Evolutionary conservation across 2,113 vertebrate genomes (phyloP), one percentile per base, ranked within the genome.

Genomic region (Periophthalmodon schlosseri): DNA sequence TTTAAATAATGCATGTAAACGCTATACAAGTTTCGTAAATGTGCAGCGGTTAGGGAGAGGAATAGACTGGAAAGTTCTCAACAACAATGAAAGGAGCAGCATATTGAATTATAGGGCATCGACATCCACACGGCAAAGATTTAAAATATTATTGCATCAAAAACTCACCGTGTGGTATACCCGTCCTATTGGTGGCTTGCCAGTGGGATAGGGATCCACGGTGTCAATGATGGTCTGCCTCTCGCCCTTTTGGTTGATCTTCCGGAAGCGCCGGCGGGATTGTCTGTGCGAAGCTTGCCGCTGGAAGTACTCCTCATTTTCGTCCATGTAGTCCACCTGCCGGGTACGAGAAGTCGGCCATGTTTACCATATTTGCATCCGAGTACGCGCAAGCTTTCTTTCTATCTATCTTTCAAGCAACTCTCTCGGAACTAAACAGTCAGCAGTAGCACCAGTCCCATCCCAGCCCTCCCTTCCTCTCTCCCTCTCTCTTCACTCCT

Each of bases 281-380:
- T 99, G 98, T 79, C 97, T 92, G 87, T 99, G 96, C 75, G 98
- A 99, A 61, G 97, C 98, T 93, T 99, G 98, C 13, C 97, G 94
- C 86, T 99, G 98, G 78, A 99, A 99, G 93, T 97, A 99, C 82
- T 99, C 98, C 93, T 99, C 98, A 97, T 97, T 98, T 95, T 99
- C 97, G 94, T 99, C 97, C 96, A 99, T 98, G 91, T 98, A 99
- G 95, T 99, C 98, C 90, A 99, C 97, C 98, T 99, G 88, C 44
- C 91, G 52, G 79, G 0, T 77, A 83, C 1, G 70, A 80, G 66
- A 68, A 79, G 74, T 9, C 6, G 52, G 82, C 83, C 68, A 44
- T 44, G 39, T 44, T 44, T 44, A 71, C 74, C 61, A 80, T 74
- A n/a, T 24, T 60, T 54, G 16, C 81, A 76, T 84, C 81, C 80